Percentiles rank a stretch among this genome's conserved stretches.
These are phyloP conservation scores for Probaryconus sp. DNA, from an alignment of 1,140 invertebrate species.

Conservation along the genomic window DNA sequence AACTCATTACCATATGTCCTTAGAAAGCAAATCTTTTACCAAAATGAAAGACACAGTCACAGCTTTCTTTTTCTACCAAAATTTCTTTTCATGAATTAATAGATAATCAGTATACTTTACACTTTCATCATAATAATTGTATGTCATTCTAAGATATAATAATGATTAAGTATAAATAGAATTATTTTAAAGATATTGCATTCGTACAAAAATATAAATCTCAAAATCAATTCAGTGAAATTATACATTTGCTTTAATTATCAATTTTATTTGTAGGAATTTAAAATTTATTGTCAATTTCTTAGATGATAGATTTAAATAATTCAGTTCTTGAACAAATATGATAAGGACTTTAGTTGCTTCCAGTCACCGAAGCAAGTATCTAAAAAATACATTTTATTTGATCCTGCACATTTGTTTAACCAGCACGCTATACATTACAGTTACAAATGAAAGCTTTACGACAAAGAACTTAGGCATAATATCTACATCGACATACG, in stretches of 20 bases:
- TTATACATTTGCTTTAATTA: too few species aligned
- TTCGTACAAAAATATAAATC: too few species aligned
- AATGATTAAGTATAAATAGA: too few species aligned
- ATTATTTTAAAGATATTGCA: too few species aligned
- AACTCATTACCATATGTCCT: too few species aligned
- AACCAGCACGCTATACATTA: conserved; percentile 40
- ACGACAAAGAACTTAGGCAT: conserved; percentile 30
- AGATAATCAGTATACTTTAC: not conserved
- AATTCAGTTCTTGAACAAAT: too few species aligned
- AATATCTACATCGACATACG: conserved; percentile 61
- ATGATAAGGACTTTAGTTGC: conserved; percentile 12
- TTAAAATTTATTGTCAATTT: too few species aligned
- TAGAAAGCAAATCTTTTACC: conserved; percentile 28
- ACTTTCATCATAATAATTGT: too few species aligned
- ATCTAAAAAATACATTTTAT: conserved; percentile 51
- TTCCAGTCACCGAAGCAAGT: conserved; percentile 51
- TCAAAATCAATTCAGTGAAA: too few species aligned
- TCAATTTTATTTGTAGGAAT: too few species aligned
- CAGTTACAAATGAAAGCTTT: conserved; percentile 41
- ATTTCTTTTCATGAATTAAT: conserved; percentile 12
- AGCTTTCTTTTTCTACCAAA: not conserved
- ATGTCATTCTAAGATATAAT: too few species aligned
- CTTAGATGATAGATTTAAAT: too few species aligned
- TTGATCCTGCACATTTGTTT: conserved; percentile 41
- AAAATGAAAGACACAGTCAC: conserved; percentile 21